Conservation (phyloP, 2,888 invertebrate species). For the Bursaphelenchus okinawaensis region DNA sequence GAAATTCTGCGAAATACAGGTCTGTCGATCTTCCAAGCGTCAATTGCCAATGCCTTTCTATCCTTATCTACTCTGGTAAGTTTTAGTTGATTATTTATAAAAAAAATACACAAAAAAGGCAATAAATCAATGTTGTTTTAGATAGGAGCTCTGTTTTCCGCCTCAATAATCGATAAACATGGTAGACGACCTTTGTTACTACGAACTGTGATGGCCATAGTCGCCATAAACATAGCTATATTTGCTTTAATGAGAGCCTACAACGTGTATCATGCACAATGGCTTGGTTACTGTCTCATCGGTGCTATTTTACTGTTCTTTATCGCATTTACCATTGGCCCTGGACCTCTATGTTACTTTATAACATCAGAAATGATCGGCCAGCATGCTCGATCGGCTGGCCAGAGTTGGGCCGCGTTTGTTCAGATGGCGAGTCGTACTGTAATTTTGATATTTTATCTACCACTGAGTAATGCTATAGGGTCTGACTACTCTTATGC, state of each 20-base stretch:
- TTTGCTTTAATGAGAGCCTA: slow-evolving; percentile 31
- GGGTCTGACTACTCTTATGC: slow-evolving; percentile 41
- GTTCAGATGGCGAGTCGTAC: slow-evolving; percentile 49
- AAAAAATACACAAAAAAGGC: too few species aligned
- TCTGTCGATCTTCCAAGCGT: slow-evolving; percentile 32
- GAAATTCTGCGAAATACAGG: slow-evolving; percentile 44
- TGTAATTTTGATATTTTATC: slow-evolving; percentile 36
- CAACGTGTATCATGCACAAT: slow-evolving; percentile 20
- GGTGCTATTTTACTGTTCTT: slow-evolving; percentile 41
- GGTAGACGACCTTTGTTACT: slow-evolving; percentile 44
- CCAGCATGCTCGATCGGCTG: slow-evolving; percentile 41
- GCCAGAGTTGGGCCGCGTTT: slow-evolving; percentile 46
- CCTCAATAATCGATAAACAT: slow-evolving; percentile 42
- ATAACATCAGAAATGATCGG: slow-evolving; percentile 46
- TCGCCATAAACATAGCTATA: slow-evolving; percentile 30
- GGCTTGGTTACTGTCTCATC: slow-evolving; percentile 37
- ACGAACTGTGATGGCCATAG: slow-evolving; percentile 24
- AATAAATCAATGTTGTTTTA: slow-evolving; percentile 13
- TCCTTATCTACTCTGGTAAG: slow-evolving; percentile 9
- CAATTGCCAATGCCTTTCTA: slow-evolving; percentile 39
- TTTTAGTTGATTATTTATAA: too few species aligned
- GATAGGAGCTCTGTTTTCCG: slow-evolving; percentile 35
- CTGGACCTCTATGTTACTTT: slow-evolving; percentile 48
- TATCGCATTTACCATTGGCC: slow-evolving; percentile 44
- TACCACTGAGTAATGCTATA: slow-evolving; percentile 41